Base-by-base conservation (phyloP, 2,113 vertebrate species). In the rat (Rattus norvegicus) region DNA sequence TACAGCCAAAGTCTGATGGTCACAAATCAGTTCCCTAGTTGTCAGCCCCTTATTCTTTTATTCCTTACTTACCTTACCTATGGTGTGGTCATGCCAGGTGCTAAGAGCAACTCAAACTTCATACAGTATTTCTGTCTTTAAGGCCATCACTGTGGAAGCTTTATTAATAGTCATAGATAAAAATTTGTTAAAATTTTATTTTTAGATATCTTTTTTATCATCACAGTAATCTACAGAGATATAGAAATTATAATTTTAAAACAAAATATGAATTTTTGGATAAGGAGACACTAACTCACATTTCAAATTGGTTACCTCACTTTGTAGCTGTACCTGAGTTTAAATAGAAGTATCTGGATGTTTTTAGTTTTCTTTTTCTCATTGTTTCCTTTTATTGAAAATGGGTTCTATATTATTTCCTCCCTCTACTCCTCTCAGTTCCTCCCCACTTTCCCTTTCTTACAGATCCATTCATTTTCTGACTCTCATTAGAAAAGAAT, bases 181-280 rank as follows among this genome's bases (percentile, higher is more conserved):
- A 77, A 36, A 80, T 94, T 79, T 63, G 65, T 36, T 36, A 83
- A 90, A 65, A 12, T 12, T 80, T 80, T 85, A 24, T 73, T 96
- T 93, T 83, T 88, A 87, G 39, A 87, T 22, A 59, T 76, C 13
- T 43, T 90, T 90, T 94, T 93, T 75, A 70, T 61, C 88, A 39
- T 52, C 19, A 89, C 54, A 93, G 36, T 3, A 81, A 70, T 10
- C 33, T 83, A 67, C 49, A 54, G 36, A 77, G 4, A 12, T 61
- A 61, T 61, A 89, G 54, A 92, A 90, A 69, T 30, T 28, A 56
- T 36, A 28, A 73, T 73, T 90, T 94, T 89, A 54, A 69, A 80
- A 67, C 67, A 14, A 59, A 91, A 9, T 22, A 11, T 70, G 4
- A 73, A 93, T 61, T 86, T 90, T 89, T 7, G 43, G 83, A 83